Base-by-base conservation (phyloP, 2,113 vertebrate species). In the Vulpes vulpes region DNA sequence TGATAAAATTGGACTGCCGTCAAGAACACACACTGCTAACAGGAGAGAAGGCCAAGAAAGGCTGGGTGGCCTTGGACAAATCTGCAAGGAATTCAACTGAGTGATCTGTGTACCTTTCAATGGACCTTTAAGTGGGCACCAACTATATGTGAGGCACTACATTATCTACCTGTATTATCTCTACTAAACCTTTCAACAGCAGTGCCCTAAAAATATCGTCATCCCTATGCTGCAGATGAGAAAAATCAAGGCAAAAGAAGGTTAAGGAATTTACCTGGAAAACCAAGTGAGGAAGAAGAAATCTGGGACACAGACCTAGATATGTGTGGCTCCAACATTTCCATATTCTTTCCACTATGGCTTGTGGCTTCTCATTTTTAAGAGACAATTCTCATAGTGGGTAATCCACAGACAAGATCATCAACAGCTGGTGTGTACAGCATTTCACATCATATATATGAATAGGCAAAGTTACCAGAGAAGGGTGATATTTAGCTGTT, bases 31-130 rank as follows among this genome's bases (percentile, higher is more conserved):
- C 62, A 73, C 73, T 87, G 69, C 90, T 84, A 74, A 88, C 16
- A 64, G 51, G 4, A 87, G 22, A 94, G 84, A 81, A 92, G 74
- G 74, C 92, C 90, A 97, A 95, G 90, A 91, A 83, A 96, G 53
- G 43, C 80, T 88, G 95, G 95, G 90, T 90, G 87, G 95, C 94
- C 95, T 78, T 89, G 71, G 53, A 88, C 79, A 96, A 71, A 88
- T 23, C 19, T 35, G 23, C 22, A 53, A 95, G 53, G 71, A 93
- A 94, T 80, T 92, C 17, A 17, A 35, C 0, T 55, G 49, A 49
- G 11, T 79, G 27, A 64, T 64, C 4, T 65, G 16, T 57, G 16
- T 11, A 43, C 67, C 55, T 67, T 64, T 65, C 88, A 85, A 51
- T 27, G 65, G 80, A 49, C 38, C 15, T n/a, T 71, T 64, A 35